phyloP scores from a whole-genome alignment of 2,888 invertebrate species.

The Andrena bucephala region DNA sequence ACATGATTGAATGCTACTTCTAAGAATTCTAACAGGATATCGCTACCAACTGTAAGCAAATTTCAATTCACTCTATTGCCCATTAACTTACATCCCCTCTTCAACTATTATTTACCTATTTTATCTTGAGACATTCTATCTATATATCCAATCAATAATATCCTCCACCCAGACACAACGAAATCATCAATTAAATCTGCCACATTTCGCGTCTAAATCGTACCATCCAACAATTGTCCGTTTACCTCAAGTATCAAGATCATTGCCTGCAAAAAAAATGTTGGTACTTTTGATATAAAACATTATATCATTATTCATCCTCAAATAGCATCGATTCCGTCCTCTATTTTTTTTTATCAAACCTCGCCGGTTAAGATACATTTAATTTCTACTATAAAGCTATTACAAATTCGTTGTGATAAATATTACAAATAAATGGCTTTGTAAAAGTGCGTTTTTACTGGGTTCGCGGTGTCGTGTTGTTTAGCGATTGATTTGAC shows the following conservation, averaged over 20 bases:
- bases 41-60: conserved; percentile 84
- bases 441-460: not conserved
- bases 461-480: not conserved
- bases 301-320: not conserved
- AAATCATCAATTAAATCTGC: too few relatives aligned
- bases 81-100: not conserved
- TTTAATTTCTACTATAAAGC: not conserved
- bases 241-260: not conserved
- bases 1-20: conserved; percentile 89
- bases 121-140: conserved; percentile 69
- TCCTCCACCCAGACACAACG: too few relatives aligned
- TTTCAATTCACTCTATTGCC: not conserved
- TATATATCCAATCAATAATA: not conserved
- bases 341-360: not conserved
- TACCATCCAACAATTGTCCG: not conserved
- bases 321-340: not conserved
- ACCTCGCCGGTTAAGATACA: not conserved
- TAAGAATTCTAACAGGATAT: conserved; percentile 89
- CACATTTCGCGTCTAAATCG: not conserved
- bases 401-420: not conserved
- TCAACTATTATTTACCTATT: conserved; percentile 64
- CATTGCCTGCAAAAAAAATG: not conserved
- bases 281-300: conserved; percentile 1
- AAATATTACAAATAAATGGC: not conserved
- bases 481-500: conserved; percentile 62